phyloP scores from a whole-genome alignment of 2,888 invertebrate genomes.

The Diaperis boleti region DNA sequence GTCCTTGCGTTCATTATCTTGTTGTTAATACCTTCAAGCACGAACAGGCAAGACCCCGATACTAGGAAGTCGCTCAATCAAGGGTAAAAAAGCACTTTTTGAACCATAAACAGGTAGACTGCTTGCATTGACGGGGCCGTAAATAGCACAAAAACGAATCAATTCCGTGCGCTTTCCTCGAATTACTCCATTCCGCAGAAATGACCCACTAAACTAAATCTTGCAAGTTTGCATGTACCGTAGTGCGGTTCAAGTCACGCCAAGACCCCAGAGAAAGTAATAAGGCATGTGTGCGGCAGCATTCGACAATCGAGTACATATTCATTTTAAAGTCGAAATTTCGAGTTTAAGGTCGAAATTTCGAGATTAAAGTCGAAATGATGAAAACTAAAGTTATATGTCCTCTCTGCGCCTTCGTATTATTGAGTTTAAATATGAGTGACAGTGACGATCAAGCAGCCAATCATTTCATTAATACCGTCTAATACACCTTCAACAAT shows the following conservation, averaged over 20 bases:
- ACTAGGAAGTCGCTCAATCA: constrained; percentile 28
- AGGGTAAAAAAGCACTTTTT: constrained; percentile 9
- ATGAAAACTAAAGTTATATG: no score
- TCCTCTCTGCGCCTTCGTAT: no score
- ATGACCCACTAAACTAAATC: constrained; percentile 40
- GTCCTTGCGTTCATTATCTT: constrained; percentile 31
- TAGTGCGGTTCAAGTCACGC: constrained; percentile 13
- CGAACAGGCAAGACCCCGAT: constrained; percentile 20
- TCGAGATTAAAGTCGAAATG: no score
- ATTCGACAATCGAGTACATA: neutral
- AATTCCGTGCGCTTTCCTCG: constrained; percentile 21
- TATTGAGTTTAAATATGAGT: no score
- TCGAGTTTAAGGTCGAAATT: no score
- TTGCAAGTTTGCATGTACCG: constrained; percentile 34
- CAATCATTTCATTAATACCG: no score
- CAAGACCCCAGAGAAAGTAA: constrained; percentile 23
- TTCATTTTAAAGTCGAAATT: no score
- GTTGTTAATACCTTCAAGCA: constrained; percentile 25
- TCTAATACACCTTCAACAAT: no score
- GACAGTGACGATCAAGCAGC: no score
- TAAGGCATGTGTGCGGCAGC: neutral
- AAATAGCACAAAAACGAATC: constrained; percentile 21
- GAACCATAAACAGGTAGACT: neutral
- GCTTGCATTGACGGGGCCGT: constrained; percentile 4
- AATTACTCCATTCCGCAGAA: constrained; percentile 22